Evolutionary conservation across 2,888 invertebrate species (phyloP).

Genomic region (Monoplex corrugatus): DNA sequence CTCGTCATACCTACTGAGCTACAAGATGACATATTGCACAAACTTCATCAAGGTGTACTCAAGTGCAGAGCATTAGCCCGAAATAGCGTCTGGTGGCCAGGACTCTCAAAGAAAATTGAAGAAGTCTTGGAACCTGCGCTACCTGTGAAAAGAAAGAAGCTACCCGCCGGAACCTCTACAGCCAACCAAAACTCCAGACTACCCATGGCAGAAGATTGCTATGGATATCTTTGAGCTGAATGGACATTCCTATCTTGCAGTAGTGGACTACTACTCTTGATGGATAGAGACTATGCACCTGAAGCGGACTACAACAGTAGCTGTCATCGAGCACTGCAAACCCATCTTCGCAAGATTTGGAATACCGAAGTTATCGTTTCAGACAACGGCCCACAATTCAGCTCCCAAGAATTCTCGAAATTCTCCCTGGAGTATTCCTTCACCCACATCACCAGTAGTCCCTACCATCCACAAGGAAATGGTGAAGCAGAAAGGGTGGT

Average conservation of each 20-base stretch:
- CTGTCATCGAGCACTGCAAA: not conserved
- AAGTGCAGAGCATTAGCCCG: no score
- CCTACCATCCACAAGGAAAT: not conserved
- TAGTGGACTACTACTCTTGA: slow-evolving; percentile 40
- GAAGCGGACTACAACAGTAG: not conserved
- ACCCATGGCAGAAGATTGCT: not conserved
- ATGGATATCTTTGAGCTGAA: not conserved
- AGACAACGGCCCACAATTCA: not conserved
- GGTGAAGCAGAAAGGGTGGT: not conserved
- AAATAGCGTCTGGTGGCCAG: no score
- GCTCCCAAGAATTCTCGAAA: not conserved
- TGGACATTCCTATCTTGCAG: not conserved
- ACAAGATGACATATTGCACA: no score
- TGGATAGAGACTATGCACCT: not conserved
- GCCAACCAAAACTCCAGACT: not conserved
- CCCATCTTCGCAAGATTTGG: not conserved
- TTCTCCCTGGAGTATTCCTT: not conserved
- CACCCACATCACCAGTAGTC: slow-evolving; percentile 4
- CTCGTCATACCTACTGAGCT: no score
- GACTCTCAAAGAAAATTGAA: no score
- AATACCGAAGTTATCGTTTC: not conserved
- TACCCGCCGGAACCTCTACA: not conserved
- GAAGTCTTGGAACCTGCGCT: not conserved
- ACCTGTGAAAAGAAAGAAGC: not conserved
- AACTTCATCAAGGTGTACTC: no score